Evolutionary conservation across 2,113 vertebrate species (phyloP), one percentile per base, ranked within the genome.

Genomic region (Trematocara marginatum): DNA sequence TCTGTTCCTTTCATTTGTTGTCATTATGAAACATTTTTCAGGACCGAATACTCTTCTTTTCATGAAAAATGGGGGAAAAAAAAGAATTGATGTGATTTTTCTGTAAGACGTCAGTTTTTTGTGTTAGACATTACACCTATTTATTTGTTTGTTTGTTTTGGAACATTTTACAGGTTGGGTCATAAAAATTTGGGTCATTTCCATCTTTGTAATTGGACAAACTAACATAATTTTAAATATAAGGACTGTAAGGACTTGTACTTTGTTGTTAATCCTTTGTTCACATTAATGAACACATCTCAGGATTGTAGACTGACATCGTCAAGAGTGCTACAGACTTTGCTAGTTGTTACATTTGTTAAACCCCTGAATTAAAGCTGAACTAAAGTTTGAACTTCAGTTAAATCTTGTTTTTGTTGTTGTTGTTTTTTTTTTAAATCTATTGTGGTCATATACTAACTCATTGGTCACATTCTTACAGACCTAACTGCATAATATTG

Each of bases 1-100:
- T 78, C 78, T 38, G 11, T 78, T 81, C 20, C 61, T 42, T 42
- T 86, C n/a, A 85, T 86, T 87, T 87, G 52, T 83, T 89, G 88
- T 86, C 38, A 1, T 56, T 26, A 13, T 56, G 23, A 56, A 56
- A 26, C 23, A 56, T 26, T 56, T 56, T 13, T 56, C 11, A 26
- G 12, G 54, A 82, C 10, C 34, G 56, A 82, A 38, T 79, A 10
- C 10, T 23, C 52, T 53, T 23, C 52, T 81, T 86, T 74, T 26
- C 79, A 87, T 83, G 38, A 26, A 49, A 64, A 64, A 11, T 53
- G 10, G 1, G 2, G 2, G 23, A 4, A 34, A 34, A 6, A 53
- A 6, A 61, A 26, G 11, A 10, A 18, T 61, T 61, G 1, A 61
- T 61, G 16, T 38, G 59, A n/a, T 4, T 35, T 35, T 10, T 64